Percentiles rank a stretch among this genome's conserved stretches.
Conservation (phyloP, 2,113 vertebrate species). For the Sialia sialis region DNA sequence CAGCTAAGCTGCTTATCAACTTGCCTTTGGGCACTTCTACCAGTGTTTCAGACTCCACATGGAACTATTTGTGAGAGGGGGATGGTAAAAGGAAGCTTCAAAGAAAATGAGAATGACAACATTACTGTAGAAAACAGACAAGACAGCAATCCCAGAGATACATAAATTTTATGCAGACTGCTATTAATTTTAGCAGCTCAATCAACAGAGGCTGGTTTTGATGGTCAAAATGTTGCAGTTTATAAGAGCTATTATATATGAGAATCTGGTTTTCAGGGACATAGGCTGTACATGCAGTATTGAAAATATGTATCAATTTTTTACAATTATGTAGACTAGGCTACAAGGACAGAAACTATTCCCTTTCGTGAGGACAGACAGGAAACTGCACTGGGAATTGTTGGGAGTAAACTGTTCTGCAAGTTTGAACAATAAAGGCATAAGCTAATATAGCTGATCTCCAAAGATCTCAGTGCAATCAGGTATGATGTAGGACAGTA, state of each 20-base stretch:
- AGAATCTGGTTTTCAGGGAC: neutral
- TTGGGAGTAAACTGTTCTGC: neutral
- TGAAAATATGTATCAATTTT: neutral
- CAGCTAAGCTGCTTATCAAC: neutral
- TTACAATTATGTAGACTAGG: neutral
- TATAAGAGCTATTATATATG: neutral
- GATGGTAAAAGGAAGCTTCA: slow-evolving; percentile 25
- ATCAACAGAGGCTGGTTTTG: neutral
- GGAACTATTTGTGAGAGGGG: slow-evolving; percentile 39
- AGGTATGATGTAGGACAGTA: neutral
- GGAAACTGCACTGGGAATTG: neutral
- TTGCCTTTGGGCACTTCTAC: neutral
- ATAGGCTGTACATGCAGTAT: fast-evolving
- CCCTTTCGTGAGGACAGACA: neutral
- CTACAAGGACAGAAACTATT: neutral
- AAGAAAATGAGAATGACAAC: slow-evolving; percentile 50
- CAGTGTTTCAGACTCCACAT: slow-evolving; percentile 11
- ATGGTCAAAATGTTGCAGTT: neutral
- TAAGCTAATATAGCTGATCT: neutral
- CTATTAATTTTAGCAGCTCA: slow-evolving; percentile 18
- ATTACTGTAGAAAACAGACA: slow-evolving; percentile 25
- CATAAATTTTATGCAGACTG: neutral
- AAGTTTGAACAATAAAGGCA: neutral
- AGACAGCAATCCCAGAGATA: neutral
- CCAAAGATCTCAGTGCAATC: neutral